A percentile compares a stretch with the other conserved stretches of the same genome.
Conservation (phyloP, 2,797 vertebrate species). For the Fratercula arctica region DNA sequence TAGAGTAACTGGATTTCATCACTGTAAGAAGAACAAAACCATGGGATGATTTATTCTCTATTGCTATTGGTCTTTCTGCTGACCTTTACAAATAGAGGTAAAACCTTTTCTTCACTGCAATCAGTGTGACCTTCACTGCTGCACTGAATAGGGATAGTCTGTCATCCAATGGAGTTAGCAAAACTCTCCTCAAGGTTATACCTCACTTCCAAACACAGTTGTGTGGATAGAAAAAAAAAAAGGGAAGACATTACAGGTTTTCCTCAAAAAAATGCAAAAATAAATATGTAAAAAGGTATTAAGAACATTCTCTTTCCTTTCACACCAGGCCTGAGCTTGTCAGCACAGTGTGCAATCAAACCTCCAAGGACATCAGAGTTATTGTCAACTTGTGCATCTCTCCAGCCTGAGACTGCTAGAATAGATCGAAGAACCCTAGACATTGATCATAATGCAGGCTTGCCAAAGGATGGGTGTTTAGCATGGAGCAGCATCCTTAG, state of each 20-base stretch:
- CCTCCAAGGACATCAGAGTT: not conserved
- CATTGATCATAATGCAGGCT: not conserved
- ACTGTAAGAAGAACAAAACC: not conserved
- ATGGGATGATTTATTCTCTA: not conserved
- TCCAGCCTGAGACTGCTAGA: not conserved
- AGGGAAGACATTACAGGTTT: not conserved
- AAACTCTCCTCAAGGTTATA: not conserved
- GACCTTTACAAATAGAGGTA: conserved; percentile 13
- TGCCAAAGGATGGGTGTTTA: conserved; percentile 39
- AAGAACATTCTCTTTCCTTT: not conserved
- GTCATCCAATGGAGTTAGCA: not conserved
- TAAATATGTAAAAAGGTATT: not conserved
- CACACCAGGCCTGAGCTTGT: not conserved
- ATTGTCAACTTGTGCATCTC: not conserved
- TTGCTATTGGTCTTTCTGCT: not conserved
- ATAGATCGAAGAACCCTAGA: not conserved
- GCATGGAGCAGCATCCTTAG: conserved; percentile 39
- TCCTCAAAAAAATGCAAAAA: not conserved
- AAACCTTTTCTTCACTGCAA: not conserved
- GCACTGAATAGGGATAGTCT: not conserved
- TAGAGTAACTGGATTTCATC: conserved; percentile 28
- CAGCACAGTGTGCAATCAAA: not conserved
- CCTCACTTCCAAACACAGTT: not conserved
- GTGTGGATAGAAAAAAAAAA: not conserved
- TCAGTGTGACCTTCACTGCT: not conserved